Conservation (phyloP, 2,113 vertebrate genomes). For the Chinchilla lanigera region DNA sequence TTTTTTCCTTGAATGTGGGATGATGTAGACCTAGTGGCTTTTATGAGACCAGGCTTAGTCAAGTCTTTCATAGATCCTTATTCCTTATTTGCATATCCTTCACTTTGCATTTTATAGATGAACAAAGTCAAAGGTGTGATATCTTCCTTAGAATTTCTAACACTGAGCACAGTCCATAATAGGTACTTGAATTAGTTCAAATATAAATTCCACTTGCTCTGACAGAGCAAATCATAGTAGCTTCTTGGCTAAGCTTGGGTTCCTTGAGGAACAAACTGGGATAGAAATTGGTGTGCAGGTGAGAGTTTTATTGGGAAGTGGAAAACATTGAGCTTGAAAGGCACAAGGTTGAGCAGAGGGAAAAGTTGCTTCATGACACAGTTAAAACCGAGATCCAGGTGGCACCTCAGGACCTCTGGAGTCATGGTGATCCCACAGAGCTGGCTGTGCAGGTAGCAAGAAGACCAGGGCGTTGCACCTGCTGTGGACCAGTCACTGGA, state of each 20-base stretch:
- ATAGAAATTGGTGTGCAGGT: neutral
- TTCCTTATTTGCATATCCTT: neutral
- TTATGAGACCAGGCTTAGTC: neutral
- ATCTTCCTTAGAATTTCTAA: conserved; percentile 30
- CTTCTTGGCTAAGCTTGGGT: neutral
- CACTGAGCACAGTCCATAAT: neutral
- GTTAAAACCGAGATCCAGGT: neutral
- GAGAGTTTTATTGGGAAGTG: neutral
- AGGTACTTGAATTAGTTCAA: conserved; percentile 31
- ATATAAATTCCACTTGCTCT: neutral
- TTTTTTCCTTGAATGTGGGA: neutral
- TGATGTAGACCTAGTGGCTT: neutral
- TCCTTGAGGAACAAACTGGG: neutral
- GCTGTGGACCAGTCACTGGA: neutral
- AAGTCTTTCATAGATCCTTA: neutral
- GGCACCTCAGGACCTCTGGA: neutral
- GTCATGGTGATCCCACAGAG: neutral
- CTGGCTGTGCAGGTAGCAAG: neutral
- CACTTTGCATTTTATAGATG: neutral
- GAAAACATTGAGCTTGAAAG: neutral
- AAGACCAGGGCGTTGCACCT: neutral
- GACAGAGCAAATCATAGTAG: neutral
- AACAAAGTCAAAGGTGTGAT: neutral
- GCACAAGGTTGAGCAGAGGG: neutral
- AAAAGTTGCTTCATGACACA: neutral